A percentile compares a stretch with the other conserved stretches of the same genome.
Conservation (phyloP, 2,888 invertebrate species). For the Carterocephalus palaemon region DNA sequence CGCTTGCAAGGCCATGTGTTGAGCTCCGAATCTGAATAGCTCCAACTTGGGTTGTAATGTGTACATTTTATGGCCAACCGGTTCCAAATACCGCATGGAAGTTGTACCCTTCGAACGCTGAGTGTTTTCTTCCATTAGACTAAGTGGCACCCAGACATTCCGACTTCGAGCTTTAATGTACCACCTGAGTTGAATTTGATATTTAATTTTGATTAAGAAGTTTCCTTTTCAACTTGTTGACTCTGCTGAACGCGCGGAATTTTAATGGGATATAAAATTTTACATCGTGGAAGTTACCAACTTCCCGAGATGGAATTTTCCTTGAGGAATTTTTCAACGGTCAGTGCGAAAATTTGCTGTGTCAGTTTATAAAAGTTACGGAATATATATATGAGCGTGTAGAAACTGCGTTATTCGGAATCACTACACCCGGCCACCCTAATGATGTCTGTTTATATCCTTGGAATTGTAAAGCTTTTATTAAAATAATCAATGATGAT, state of each 20-base stretch:
- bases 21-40: constrained; percentile 16
- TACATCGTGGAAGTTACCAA: constrained; percentile 18
- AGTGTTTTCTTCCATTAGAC: constrained; percentile 51
- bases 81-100: constrained; percentile 36
- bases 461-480: no score
- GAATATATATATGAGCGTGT: no score
- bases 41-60: constrained; percentile 33
- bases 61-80: constrained; percentile 39
- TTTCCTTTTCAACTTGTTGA: constrained; percentile 24
- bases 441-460: no score
- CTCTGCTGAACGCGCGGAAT: constrained; percentile 17
- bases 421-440: no score
- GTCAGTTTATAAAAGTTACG: no score
- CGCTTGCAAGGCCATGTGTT: constrained; percentile 12
- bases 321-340: constrained; percentile 13
- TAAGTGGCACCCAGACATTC: constrained; percentile 27
- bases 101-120: constrained; percentile 39
- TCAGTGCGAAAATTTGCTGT: constrained; percentile 5
- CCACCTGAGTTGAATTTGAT: constrained; percentile 34
- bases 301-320: constrained; percentile 15
- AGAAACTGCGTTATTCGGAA: no score
- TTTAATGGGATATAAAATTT: constrained; percentile 26
- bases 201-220: constrained; percentile 32
- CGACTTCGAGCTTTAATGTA: constrained; percentile 18
- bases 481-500: no score